Evolutionary conservation across 1,140 invertebrate species (phyloP).

Genomic region (Dufourea novaeangliae): DNA sequence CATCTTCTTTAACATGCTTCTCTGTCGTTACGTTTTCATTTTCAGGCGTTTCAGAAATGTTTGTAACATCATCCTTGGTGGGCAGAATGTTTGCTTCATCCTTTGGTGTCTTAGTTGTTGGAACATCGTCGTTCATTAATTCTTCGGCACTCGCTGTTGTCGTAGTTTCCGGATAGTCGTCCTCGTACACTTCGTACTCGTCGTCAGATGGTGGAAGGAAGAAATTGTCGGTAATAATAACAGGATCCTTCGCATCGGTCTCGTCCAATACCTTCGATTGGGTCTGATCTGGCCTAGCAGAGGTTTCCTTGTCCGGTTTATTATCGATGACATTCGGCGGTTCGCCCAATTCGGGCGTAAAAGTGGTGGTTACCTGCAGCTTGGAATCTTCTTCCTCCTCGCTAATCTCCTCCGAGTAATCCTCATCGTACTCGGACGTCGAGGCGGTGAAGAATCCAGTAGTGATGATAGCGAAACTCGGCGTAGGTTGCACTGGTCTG

Average conservation of each 20-base stretch:
- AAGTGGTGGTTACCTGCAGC: not conserved
- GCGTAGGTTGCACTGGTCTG: constrained; percentile 71
- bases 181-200: constrained; percentile 63
- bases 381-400: constrained; percentile 25
- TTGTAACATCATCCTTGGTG: constrained; percentile 7
- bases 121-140: not conserved
- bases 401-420: constrained; percentile 60
- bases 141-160: constrained; percentile 30
- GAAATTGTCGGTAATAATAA: constrained; percentile 80
- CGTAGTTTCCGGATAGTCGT: constrained; percentile 50
- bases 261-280: constrained; percentile 33
- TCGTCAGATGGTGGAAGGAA: constrained; percentile 72
- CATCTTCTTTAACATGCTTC: constrained; percentile 17
- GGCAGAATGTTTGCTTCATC: constrained; percentile 19
- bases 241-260: constrained; percentile 55
- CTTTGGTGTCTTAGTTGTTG: not conserved
- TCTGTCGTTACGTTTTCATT: constrained; percentile 15
- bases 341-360: constrained; percentile 68
- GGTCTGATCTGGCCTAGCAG: constrained; percentile 12
- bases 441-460: constrained; percentile 77
- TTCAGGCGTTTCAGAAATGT: not conserved
- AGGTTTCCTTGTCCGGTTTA: constrained; percentile 46
- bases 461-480: constrained; percentile 77
- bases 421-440: constrained; percentile 64
- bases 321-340: constrained; percentile 68